Evolutionary conservation across 1,140 invertebrate genomes (phyloP), one percentile per base, ranked within the genome.

Genomic region (Steinernema khuongi): DNA sequence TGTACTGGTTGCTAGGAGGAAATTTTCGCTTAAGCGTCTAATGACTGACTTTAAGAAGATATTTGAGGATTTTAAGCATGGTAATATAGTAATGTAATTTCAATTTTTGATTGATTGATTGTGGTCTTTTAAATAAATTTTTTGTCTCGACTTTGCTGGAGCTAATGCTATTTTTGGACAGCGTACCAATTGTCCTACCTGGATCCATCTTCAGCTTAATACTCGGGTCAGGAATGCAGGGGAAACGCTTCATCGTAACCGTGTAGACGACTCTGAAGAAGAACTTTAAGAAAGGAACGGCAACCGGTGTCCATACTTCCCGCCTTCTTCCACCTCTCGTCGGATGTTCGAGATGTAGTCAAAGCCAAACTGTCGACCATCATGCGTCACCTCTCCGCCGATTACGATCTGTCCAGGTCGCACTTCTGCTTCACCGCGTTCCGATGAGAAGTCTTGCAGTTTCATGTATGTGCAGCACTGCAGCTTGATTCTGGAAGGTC

Each of bases 321-420:
- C 50, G 50, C 11, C 19, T 22, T 60, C 50, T 14, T 60, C 50
- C 14, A 60, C 26, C 50, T 60, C 50, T 26, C 50, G 11, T 7
- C 50, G 50, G 50, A 60, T 60, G 22, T 60, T 60, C 50, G 50
- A 7, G 26, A 60, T 60, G 50, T 60, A 60, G 50, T 60, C 50
- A 22, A 60, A 60, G 11, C 50, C 50, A 26, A 60, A 60, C 50
- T 60, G 50, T 11, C 50, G 50, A n/a, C 50, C 50, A 2, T 60
- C 50, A 22, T 60, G 50, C 11, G 50, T 60, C 50, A 60, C 50
- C 22, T 60, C 50, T 14, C 50, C 50, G 22, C 50, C 50, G 50
- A 17, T 60, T n/a, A 41, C 36, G 36, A 41, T 41, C 36, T 41
- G 36, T n/a, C 36, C 36, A 11, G 36, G 36, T 41, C 36, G 36